Evolutionary conservation across 2,888 invertebrate species (phyloP), one percentile per base, ranked within the genome.

Genomic region (Noctua comes): DNA sequence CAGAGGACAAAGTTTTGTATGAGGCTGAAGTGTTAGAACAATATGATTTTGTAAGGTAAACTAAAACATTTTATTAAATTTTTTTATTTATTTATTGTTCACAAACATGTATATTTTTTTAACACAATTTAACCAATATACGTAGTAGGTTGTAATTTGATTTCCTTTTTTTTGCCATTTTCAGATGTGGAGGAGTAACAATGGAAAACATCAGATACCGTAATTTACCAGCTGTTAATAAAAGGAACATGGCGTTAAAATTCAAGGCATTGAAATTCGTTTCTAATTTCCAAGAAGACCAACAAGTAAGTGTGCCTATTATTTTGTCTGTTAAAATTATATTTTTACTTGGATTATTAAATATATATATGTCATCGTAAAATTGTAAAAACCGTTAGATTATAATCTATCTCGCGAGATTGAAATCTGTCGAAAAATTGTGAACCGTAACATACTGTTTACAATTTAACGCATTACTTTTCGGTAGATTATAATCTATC

Each of bases 131-230:
- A 36, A 36, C 36, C 36, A 5, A 36, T 36, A 36, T 36, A 36
- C 5, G 0, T 36, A 36, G 5, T 27, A 54, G 16, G 5, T 27
- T 46, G 40, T 5, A 40, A 13, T 4, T n/a, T 31, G 16, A 13
- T 59, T 46, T 51, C 1, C 10, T 57, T 62, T 16, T 62, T 16
- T 13, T 27, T 16, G 24, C 10, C 11, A 1, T 70, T 86, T 89
- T 43, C 68, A 93, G 93, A 64, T 91, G 93, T 77, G 91, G 91
- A 18, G 91, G 93, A 13, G 71, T 93, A 36, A n/a, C 76, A 7
- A 81, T 92, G 16, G 84, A 91, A 76, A 86, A 85, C 59, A 77
- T 91, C 0, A 79, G 81, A 75, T 89, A 88, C 31, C 81, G 76
- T 40, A 73, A 90, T 69, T 76, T 88, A 43, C 86, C 88, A 10